Evolutionary conservation across 2,888 invertebrate species (phyloP), one percentile per base, ranked within the genome.

Genomic region (Penaeus monodon): DNA sequence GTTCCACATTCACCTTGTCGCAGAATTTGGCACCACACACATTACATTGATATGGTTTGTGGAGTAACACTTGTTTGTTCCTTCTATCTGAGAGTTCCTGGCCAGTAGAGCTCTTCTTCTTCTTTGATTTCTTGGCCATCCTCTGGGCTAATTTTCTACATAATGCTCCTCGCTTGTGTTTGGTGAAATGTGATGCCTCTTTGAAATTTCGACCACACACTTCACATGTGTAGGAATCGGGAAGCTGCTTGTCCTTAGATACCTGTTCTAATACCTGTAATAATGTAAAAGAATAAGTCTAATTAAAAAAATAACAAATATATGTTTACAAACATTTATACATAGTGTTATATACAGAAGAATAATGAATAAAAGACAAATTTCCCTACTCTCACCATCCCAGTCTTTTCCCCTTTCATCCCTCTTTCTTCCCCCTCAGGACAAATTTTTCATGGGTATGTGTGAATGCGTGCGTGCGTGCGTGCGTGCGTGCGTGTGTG

Each of bases 141-240:
- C 85, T 79, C 68, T 88, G 90, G n/a, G 88, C 88, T 27, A 88
- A 74, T 80, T 88, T 88, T 44, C 88, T 66, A 74, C 90, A 90
- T 20, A 90, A 84, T 22, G 90, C 90, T 20, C 90, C 90, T 57
- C 90, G 88, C 70, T 85, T 90, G 77, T 90, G 90, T 64, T 90
- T 90, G 33, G 90, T 84, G 49, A 88, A 85, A 57, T 90, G 90
- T 22, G 86, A 86, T 27, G 87, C 87, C n/a, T 88, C 88, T 29
- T 78, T 82, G 77, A 90, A 90, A 29, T 57, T 74, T 2, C 90
- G 78, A 24, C 88, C 86, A 84, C 90, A 90, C 24, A 87, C 86
- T 74, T 85, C 85, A 83, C 90, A 90, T 10, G 86, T 88, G 68
- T 90, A 86, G 14, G 80, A 79, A 64, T 79, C 79, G 3, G 81